A percentile compares a stretch with the other conserved stretches of the same genome.
phyloP scores from a whole-genome alignment of 1,140 invertebrate genomes.

The Drosophila kurseongensis region DNA sequence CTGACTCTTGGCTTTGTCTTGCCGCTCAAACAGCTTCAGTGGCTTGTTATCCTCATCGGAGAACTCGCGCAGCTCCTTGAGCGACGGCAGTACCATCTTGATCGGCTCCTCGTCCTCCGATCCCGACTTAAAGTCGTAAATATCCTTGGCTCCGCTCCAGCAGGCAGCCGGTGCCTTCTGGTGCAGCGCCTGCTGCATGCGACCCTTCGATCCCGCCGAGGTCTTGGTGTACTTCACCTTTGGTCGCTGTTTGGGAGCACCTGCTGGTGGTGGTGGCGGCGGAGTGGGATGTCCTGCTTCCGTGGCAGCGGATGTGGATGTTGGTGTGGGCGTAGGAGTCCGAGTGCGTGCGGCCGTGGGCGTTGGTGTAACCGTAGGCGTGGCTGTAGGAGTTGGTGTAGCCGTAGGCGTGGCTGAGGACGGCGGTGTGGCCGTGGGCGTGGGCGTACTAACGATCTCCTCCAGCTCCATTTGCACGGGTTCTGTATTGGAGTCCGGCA shows the following conservation, averaged over 20 bases:
- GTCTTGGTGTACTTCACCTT: slow-evolving; percentile 73
- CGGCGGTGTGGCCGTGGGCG: slow-evolving; percentile 5
- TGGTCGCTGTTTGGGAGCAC: slow-evolving; percentile 53
- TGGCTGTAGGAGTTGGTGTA: slow-evolving; percentile 11
- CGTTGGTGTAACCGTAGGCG: slow-evolving; percentile 23
- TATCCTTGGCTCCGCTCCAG: slow-evolving; percentile 61
- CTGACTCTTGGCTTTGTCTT: slow-evolving; percentile 16
- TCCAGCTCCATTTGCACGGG: slow-evolving; percentile 79
- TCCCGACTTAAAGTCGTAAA: slow-evolving; percentile 81
- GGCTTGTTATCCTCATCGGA: slow-evolving; percentile 81
- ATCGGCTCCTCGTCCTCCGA: slow-evolving; percentile 82
- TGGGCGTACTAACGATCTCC: slow-evolving; percentile 57
- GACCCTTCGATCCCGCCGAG: slow-evolving; percentile 53
- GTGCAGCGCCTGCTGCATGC: slow-evolving; percentile 40
- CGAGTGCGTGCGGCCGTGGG: slow-evolving; percentile 19
- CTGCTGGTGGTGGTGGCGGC: slow-evolving; percentile 2
- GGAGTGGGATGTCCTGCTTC: slow-evolving; percentile 3
- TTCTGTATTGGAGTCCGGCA: slow-evolving; percentile 73
- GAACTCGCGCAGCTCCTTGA: slow-evolving; percentile 77
- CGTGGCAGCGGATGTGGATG: neutral
- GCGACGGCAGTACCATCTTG: slow-evolving; percentile 77
- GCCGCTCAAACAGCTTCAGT: slow-evolving; percentile 43
- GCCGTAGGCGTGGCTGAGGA: slow-evolving; percentile 11
- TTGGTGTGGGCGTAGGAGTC: slow-evolving; percentile 21
- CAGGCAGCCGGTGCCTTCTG: slow-evolving; percentile 17